Evolutionary conservation across 30 jellyfish, hydroid and myxozoan species (phyloP).

Genomic region (Euphysa ruthae): DNA sequence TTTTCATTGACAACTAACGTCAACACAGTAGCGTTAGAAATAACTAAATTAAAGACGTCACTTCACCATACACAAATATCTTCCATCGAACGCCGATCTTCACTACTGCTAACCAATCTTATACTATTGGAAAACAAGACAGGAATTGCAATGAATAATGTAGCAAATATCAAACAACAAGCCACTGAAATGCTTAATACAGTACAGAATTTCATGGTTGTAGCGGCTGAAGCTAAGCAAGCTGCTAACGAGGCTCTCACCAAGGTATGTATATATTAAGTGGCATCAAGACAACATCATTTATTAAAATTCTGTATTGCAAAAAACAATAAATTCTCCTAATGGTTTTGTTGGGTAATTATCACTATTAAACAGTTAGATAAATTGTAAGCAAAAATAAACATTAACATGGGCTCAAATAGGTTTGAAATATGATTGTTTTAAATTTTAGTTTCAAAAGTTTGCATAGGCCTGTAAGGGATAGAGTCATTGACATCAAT

Average conservation of each 20-base stretch:
- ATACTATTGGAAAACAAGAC: conserved; percentile 33
- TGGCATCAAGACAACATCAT: too few species aligned
- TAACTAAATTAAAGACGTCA: conserved; percentile 48
- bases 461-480: too few species aligned
- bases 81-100: conserved; percentile 53
- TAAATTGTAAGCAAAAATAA: too few species aligned
- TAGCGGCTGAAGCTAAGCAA: conserved; percentile 73
- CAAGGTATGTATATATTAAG: too few species aligned
- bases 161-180: conserved; percentile 34
- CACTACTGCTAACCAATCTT: conserved; percentile 25
- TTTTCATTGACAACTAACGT: conserved; percentile 33
- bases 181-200: conserved; percentile 69
- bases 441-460: too few species aligned
- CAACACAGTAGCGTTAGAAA: conserved; percentile 78
- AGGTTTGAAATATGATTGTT: too few species aligned
- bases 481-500: too few species aligned
- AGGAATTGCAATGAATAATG: conserved; percentile 38
- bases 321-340: too few species aligned
- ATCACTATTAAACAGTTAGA: too few species aligned
- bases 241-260: conserved; percentile 68
- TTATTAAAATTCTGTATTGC: too few species aligned
- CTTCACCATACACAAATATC: conserved; percentile 42
- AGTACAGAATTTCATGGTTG: conserved; percentile 56
- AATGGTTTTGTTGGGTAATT: too few species aligned
- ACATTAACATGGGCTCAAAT: too few species aligned